phyloP scores from a whole-genome alignment of 2,888 invertebrate genomes.

The Agapostemon virescens region DNA sequence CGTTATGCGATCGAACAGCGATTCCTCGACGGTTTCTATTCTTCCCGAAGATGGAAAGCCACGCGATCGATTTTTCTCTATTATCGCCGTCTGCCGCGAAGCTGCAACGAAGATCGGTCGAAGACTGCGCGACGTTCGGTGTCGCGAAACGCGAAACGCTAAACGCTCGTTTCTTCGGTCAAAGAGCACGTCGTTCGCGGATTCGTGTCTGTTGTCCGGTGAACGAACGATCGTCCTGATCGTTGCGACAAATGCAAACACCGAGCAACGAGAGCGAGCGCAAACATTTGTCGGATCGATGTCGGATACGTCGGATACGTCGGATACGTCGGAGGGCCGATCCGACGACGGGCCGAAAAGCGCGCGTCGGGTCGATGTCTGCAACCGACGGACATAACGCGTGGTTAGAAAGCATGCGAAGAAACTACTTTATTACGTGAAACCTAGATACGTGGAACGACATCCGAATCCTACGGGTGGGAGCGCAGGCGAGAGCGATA shows the following conservation, averaged over 20 bases:
- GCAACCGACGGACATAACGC: slow-evolving; percentile 65
- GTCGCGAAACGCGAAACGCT: too few species aligned
- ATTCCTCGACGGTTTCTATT: too few species aligned
- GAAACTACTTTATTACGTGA: slow-evolving; percentile 75
- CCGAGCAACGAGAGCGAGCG: slow-evolving; percentile 20
- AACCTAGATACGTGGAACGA: slow-evolving; percentile 63
- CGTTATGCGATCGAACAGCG: too few species aligned
- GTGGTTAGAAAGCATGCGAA: slow-evolving; percentile 79
- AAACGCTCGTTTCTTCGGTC: too few species aligned
- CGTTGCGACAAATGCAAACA: slow-evolving; percentile 11
- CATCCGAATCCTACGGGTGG: slow-evolving; percentile 42
- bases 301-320: slow-evolving; percentile 21
- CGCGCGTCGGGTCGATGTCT: slow-evolving; percentile 22
- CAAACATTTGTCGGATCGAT: slow-evolving; percentile 43
- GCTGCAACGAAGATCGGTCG: too few species aligned
- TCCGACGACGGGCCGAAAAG: slow-evolving; percentile 20
- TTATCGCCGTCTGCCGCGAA: too few species aligned
- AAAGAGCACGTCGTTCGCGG: background rate
- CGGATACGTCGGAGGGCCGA: slow-evolving; percentile 13
- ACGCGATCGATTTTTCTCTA: too few species aligned
- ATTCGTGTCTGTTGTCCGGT: background rate
- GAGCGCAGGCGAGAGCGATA: slow-evolving; percentile 50
- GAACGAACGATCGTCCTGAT: background rate
- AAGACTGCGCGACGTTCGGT: too few species aligned
- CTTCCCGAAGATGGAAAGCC: too few species aligned